phyloP scores from a whole-genome alignment of 2,888 invertebrate genomes.

The Drosophila paracracens region DNA sequence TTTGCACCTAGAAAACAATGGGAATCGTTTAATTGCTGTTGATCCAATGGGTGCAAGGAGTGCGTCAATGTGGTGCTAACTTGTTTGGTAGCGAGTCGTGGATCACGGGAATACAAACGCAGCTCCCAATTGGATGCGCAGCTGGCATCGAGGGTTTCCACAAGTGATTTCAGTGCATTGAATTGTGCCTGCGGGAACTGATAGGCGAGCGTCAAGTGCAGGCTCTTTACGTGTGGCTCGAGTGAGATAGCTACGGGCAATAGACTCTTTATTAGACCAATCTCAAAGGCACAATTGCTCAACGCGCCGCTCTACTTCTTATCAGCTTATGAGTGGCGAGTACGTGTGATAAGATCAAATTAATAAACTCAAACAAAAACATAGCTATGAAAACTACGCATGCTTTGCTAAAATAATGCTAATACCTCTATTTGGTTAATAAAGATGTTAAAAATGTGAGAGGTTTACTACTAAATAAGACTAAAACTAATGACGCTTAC shows the following conservation, averaged over 20 bases:
- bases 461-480: not conserved
- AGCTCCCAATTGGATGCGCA: slow-evolving; percentile 92
- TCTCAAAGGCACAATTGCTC: slow-evolving; percentile 24
- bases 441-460: not conserved
- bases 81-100: slow-evolving; percentile 90
- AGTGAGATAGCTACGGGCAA: slow-evolving; percentile 88
- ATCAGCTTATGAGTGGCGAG: slow-evolving; percentile 2
- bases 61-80: slow-evolving; percentile 77
- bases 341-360: slow-evolving; percentile 1
- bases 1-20: slow-evolving; percentile 87
- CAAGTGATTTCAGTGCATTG: slow-evolving; percentile 89
- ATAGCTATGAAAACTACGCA: slow-evolving; percentile 16
- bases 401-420: slow-evolving; percentile 23
- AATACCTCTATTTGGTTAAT: not conserved
- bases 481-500: slow-evolving; percentile 85
- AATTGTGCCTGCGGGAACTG: slow-evolving; percentile 92
- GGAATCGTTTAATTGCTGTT: not conserved
- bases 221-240: slow-evolving; percentile 93
- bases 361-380: slow-evolving; percentile 34
- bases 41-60: slow-evolving; percentile 3
- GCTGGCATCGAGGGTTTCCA: slow-evolving; percentile 89
- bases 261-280: slow-evolving; percentile 58
- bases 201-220: slow-evolving; percentile 95
- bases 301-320: slow-evolving; percentile 19
- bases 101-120: slow-evolving; percentile 93